Conservation (phyloP, 2,888 invertebrate species). For the Gibbula magus region DNA sequence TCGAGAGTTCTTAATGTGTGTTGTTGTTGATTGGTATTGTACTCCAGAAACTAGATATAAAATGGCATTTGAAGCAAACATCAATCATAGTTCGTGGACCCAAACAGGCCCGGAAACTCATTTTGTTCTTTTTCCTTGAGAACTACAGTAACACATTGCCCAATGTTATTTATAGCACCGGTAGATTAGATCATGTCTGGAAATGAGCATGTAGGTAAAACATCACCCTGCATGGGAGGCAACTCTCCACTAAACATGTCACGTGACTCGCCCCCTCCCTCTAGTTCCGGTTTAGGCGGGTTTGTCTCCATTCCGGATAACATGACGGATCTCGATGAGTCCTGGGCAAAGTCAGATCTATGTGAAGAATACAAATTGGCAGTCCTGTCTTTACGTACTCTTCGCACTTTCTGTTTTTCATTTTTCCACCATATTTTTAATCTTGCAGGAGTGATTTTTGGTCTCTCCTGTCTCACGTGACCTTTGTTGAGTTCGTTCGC, state of each 20-base stretch:
- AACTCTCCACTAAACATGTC: neutral
- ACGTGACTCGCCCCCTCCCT: neutral
- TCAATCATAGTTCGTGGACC: too few species aligned
- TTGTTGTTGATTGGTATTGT: too few species aligned
- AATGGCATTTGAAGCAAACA: too few species aligned
- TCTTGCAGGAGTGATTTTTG: slow-evolving; percentile 64
- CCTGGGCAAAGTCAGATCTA: neutral
- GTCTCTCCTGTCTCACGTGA: slow-evolving; percentile 64
- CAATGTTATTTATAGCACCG: neutral
- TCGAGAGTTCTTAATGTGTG: too few species aligned
- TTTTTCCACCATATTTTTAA: slow-evolving; percentile 75
- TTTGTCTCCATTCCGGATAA: slow-evolving; percentile 1
- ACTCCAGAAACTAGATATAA: too few species aligned
- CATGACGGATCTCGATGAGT: neutral
- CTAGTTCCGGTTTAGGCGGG: neutral
- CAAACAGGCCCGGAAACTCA: too few species aligned
- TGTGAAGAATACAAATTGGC: neutral
- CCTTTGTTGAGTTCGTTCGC: slow-evolving; percentile 71
- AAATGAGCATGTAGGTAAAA: neutral
- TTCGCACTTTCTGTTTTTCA: slow-evolving; percentile 67
- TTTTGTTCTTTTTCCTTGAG: too few species aligned
- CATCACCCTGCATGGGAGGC: neutral
- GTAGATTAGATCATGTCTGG: neutral
- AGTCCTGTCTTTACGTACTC: slow-evolving; percentile 24
- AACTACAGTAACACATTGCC: too few species aligned